Base-by-base conservation (phyloP, 2,888 invertebrate species). In the Notodonta dromedarius region DNA sequence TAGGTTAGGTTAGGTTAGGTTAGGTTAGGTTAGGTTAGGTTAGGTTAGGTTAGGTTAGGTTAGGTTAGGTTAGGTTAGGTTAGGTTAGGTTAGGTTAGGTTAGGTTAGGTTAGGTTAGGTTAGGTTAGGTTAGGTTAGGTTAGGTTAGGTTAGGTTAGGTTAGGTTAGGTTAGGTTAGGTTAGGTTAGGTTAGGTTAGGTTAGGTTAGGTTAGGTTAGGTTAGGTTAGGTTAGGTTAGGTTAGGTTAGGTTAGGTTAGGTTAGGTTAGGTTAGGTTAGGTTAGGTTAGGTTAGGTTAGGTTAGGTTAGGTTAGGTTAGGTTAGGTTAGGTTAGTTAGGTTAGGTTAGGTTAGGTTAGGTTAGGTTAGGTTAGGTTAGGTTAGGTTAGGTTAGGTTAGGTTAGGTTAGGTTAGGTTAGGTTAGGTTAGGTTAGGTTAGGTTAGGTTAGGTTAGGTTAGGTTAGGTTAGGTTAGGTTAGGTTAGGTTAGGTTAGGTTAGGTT, bases 401-500 rank as follows among this genome's bases (percentile, higher is more conserved):
- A 64, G 64, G 64, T 67, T 64, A 62, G 64, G 62, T 67, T 64
- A 60, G 62, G 62, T 67, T 65, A 62, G 62, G 62, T 66, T 66
- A 61, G 66, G 66, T 66, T 66, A 63, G 66, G 66, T 66, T 66
- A 62, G 66, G 66, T 66, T 66, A 66, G 66, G 66, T 66, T 66
- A 62, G 66, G 66, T 66, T 66, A 66, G 66, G 62, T 66, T 62
- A 61, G 58, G 62, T 62, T 61, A 60, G 59, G 66, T 61, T 66
- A 60, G 63, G 66, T 63, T 66, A 61, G 63, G 66, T 63, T 66
- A 60, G 63, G 66, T 66, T 66, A 66, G 66, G 66, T 66, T 66
- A 67, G 67, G 64, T 67, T 67, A 65, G 67, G 67, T 67, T 67
- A 66, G 70, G 67, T 70, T 67, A 67, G 67, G 67, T 70, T 67